Conservation (phyloP, 1,140 invertebrate genomes). For the Nixonia krombeini region DNA sequence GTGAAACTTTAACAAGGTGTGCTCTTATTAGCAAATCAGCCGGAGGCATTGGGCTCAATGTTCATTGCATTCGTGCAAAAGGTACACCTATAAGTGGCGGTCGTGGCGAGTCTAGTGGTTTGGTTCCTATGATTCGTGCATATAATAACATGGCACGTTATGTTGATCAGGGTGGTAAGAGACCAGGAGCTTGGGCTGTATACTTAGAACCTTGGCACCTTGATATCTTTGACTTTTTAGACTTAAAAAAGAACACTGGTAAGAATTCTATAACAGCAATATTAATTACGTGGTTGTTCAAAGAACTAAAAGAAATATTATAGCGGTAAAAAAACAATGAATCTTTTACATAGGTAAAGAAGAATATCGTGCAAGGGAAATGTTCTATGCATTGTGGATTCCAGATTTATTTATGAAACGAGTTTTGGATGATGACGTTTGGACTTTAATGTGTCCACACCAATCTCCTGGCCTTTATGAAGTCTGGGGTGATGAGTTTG, state of each 20-base stretch:
- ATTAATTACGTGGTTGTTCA: too few relatives aligned
- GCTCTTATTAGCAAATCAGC: conserved; percentile 97
- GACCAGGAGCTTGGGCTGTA: conserved; percentile 99
- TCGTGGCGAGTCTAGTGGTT: conserved; percentile 94
- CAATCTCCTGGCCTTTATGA: conserved; percentile 92
- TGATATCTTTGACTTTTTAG: conserved; percentile 96
- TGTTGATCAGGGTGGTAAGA: conserved; percentile 98
- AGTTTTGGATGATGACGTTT: conserved; percentile 88
- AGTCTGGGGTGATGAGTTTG: conserved; percentile 96
- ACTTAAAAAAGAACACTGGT: conserved; percentile 95
- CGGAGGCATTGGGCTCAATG: conserved; percentile 97
- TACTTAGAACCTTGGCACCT: conserved; percentile 99
- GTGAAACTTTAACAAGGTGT: conserved; percentile 93
- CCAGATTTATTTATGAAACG: conserved; percentile 99
- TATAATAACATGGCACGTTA: conserved; percentile 97
- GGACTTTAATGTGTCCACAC: conserved; percentile 98
- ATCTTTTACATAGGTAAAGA: conserved; percentile 85
- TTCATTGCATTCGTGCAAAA: conserved; percentile 95
- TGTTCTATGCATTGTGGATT: conserved; percentile 99
- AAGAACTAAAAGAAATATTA: too few relatives aligned
- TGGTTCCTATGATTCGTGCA: conserved; percentile 97
- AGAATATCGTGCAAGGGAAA: conserved; percentile 91
- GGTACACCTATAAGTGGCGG: conserved; percentile 95
- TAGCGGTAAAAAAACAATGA: too few relatives aligned
- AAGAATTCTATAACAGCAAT: background rate